A percentile compares a stretch with the other conserved stretches of the same genome.
Conservation (phyloP, 2,113 vertebrate genomes). For the Heptranchias perlo region DNA sequence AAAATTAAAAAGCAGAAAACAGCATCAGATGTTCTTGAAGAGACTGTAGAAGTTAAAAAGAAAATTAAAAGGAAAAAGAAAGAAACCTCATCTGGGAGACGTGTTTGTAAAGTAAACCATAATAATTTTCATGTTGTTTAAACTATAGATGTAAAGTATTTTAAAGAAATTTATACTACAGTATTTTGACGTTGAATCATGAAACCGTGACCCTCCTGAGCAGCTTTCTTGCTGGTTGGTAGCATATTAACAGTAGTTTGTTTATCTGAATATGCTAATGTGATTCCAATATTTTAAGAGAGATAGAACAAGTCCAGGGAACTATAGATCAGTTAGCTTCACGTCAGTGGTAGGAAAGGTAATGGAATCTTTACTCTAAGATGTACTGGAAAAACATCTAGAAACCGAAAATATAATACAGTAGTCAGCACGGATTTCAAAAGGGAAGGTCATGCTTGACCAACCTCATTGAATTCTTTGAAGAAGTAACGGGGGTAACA, state of each 20-base stretch:
- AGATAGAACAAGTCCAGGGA: no score
- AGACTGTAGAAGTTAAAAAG: neutral
- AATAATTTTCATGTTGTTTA: neutral
- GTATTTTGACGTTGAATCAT: neutral
- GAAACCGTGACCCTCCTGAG: neutral
- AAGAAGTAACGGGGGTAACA: no score
- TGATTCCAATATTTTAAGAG: no score
- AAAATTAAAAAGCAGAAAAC: neutral
- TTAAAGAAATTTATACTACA: neutral
- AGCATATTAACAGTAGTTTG: neutral
- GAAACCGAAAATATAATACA: no score
- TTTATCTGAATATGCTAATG: no score
- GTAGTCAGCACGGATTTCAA: no score
- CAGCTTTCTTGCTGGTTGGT: neutral
- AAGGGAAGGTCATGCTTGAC: no score
- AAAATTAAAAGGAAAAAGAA: constrained; percentile 19
- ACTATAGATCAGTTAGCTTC: no score
- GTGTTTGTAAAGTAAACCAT: neutral
- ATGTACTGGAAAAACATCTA: no score
- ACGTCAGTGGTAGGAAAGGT: no score
- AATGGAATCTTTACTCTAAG: no score
- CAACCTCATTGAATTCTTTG: no score
- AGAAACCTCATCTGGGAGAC: neutral
- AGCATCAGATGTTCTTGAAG: neutral
- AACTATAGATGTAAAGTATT: neutral